Base-by-base conservation (phyloP, 2,888 invertebrate species). In the Pterostichus madidus region DNA sequence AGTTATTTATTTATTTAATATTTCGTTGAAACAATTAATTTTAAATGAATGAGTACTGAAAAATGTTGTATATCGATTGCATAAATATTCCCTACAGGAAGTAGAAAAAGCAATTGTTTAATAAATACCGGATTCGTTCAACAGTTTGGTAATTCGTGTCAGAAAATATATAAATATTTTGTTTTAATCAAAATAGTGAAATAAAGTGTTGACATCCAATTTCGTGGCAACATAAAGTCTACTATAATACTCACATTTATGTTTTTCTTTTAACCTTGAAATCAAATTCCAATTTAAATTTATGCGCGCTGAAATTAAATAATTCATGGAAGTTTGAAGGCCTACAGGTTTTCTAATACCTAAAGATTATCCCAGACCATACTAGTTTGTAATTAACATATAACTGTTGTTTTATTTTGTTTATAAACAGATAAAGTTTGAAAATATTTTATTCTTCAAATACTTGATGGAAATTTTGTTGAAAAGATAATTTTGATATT, bases 341-440 rank as follows among this genome's bases (percentile, higher is more conserved):
- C 10, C 59, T 59, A 24, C 59, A 11, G 59, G 59, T 59, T 59
- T 59, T 59, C 39, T 59, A 59, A 49, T 49, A 10, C 49, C 10
- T n/a, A 4, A 5, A 49, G 49, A 49, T 8, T 59, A 49, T 49
- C 49, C 10, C 10, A 10, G 11, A 49, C 53, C 53, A 53, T 53
- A 59, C 10, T 17, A 5, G 10, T 59, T 59, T 13, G 17, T 5
- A 8, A 59, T 59, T 59, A 17, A 10, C 59, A 59, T 59, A 59
- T 59, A 59, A 59, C 59, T 59, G 59, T 59, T 59, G 24, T 59
- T 59, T 59, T 59, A 13, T 59, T 24, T 59, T 59, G 59, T 59
- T 59, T 59, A 17, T 31, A 59, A 59, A 59, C 59, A 59, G 13
- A 17, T n/a, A 49, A 5, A 8, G 49, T 2, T 49, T 11, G 49